phyloP scores from a whole-genome alignment of 1,140 invertebrate species.

The Olivierus martensii region DNA sequence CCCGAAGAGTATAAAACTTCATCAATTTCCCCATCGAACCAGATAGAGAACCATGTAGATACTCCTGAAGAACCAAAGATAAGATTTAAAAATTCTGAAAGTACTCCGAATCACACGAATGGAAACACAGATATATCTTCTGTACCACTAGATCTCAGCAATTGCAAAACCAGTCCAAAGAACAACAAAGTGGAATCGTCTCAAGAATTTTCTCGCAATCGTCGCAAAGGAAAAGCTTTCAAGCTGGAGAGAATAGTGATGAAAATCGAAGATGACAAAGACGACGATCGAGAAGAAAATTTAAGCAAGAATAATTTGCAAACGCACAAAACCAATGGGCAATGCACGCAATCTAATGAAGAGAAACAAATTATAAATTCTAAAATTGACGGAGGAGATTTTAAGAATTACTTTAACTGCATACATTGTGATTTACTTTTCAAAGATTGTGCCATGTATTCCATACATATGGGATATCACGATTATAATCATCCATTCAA shows the following conservation, averaged over 20 bases:
- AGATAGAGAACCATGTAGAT: background rate
- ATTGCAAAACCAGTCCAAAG: background rate
- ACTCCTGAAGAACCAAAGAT: background rate
- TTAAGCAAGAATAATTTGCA: background rate
- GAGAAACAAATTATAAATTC: background rate
- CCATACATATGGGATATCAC: slow-evolving; percentile 93
- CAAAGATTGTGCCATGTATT: slow-evolving; percentile 78
- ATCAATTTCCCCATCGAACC: no score
- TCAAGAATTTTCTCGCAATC: background rate
- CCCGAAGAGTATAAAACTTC: no score
- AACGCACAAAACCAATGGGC: background rate
- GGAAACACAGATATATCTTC: background rate
- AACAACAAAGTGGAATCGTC: background rate
- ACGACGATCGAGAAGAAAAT: background rate
- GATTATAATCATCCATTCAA: slow-evolving; percentile 76
- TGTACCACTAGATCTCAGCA: background rate
- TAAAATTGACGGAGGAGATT: background rate
- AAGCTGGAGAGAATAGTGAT: slow-evolving; percentile 19
- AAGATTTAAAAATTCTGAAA: background rate
- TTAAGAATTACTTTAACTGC: slow-evolving; percentile 41
- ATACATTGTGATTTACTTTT: slow-evolving; percentile 80
- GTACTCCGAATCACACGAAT: background rate
- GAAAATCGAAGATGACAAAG: background rate
- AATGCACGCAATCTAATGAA: background rate
- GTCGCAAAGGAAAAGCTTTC: slow-evolving; percentile 19